Percentiles rank a stretch among this genome's conserved stretches.
phyloP scores from a whole-genome alignment of 2,113 vertebrate genomes.

The Oxyruncus cristatus region DNA sequence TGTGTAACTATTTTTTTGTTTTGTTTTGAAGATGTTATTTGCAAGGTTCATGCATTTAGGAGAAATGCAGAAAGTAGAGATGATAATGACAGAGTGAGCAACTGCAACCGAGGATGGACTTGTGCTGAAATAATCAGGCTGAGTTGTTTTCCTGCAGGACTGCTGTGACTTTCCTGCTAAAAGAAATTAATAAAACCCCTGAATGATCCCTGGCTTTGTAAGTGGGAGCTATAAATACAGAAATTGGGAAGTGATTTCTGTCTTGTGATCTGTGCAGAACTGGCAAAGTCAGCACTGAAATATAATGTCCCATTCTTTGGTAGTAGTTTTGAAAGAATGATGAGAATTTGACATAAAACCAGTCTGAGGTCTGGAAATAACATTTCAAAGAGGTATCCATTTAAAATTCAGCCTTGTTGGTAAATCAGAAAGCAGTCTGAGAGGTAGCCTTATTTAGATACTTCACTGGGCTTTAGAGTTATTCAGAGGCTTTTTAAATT shows the following conservation, averaged over 20 bases:
- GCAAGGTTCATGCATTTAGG: neutral
- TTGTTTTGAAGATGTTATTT: neutral
- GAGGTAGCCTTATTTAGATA: neutral
- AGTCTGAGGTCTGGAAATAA: neutral
- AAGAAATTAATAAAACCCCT: neutral
- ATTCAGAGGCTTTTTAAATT: neutral
- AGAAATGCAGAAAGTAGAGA: neutral
- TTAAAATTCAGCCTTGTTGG: neutral
- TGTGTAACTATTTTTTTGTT: neutral
- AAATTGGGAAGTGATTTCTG: slow-evolving; percentile 2
- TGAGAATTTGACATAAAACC: neutral
- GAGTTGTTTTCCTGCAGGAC: neutral
- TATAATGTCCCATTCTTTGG: neutral
- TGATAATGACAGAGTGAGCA: neutral
- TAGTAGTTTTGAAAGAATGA: neutral
- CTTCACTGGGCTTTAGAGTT: neutral
- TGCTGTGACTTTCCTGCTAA: neutral
- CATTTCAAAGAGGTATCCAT: neutral
- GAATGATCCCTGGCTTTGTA: neutral
- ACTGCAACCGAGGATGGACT: neutral
- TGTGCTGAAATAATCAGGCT: neutral
- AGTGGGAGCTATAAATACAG: neutral
- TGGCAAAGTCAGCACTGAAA: neutral
- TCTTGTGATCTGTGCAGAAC: slow-evolving; percentile 12
- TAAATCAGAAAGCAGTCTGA: neutral